These are phyloP conservation scores for Baryphthengus martii DNA, from an alignment of 2,113 vertebrate species.

Conservation along the genomic window DNA sequence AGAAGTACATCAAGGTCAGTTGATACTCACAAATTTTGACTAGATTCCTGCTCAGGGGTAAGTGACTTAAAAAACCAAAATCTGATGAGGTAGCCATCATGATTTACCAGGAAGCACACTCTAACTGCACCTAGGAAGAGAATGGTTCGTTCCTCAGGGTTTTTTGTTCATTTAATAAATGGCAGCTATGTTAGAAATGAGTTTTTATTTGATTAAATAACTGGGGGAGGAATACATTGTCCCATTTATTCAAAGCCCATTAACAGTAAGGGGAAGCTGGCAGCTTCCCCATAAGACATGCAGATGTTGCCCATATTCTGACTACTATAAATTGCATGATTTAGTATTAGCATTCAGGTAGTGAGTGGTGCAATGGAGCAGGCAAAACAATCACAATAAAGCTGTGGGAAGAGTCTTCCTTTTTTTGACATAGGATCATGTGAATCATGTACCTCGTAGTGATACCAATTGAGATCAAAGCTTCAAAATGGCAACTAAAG, in stretches of 20 bases:
- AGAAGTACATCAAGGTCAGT: background rate
- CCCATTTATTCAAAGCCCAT: background rate
- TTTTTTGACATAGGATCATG: background rate
- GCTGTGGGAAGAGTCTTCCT: background rate
- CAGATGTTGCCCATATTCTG: background rate
- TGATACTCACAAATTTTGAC: background rate
- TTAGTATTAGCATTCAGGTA: background rate
- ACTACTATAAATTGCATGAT: background rate
- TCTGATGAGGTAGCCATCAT: background rate
- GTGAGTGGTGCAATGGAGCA: background rate
- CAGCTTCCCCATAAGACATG: background rate
- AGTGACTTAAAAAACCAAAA: background rate
- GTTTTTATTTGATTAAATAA: background rate
- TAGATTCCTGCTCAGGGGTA: background rate
- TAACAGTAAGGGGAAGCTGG: background rate
- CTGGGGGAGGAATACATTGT: background rate
- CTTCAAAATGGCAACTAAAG: background rate
- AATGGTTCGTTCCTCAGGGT: background rate
- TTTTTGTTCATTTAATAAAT: background rate
- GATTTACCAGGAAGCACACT: background rate
- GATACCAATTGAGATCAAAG: background rate
- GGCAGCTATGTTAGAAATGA: background rate
- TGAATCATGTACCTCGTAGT: background rate
- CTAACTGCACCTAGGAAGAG: background rate
- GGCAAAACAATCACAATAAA: background rate